These are phyloP conservation scores for Typhlomys cinereus DNA, from an alignment of 2,113 vertebrate species.

Conservation along the genomic window DNA sequence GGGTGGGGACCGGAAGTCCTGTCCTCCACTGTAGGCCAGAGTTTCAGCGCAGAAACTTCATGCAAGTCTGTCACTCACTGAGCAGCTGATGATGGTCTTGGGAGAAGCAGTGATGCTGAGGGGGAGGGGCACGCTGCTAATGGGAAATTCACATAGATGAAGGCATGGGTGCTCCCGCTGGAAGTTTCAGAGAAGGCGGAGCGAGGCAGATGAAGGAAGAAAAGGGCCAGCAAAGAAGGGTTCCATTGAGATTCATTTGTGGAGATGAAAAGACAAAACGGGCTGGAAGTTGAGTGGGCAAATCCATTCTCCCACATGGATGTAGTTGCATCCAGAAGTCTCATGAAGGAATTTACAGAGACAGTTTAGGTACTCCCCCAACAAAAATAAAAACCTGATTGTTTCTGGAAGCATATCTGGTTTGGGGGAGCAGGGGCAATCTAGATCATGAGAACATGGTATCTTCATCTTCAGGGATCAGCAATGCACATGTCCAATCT, in stretches of 20 bases:
- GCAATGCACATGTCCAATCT: fast-evolving
- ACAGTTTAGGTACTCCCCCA: background rate
- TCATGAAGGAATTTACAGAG: background rate
- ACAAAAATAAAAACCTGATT: background rate
- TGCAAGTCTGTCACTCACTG: background rate
- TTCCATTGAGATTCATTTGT: background rate
- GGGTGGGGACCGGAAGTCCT: conserved; percentile 17
- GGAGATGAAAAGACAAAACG: background rate
- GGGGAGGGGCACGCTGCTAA: conserved; percentile 14
- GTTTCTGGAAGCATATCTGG: background rate
- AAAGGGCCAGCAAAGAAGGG: background rate
- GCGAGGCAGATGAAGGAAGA: too few relatives aligned
- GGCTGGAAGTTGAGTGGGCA: background rate
- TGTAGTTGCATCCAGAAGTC: background rate
- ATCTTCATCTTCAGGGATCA: background rate
- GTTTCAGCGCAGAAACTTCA: background rate
- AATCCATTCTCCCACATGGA: background rate
- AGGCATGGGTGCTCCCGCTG: conserved; percentile 19
- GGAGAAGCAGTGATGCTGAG: conserved; percentile 43
- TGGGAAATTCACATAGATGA: conserved; percentile 60
- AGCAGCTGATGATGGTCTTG: conserved; percentile 22
- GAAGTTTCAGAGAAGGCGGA: background rate
- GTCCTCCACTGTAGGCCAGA: background rate
- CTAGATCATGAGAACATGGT: background rate
- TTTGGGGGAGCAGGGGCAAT: background rate